Percentiles rank a stretch among this genome's conserved stretches.
Conservation (phyloP, 2,888 invertebrate genomes). For the Cephonodes hylas region DNA sequence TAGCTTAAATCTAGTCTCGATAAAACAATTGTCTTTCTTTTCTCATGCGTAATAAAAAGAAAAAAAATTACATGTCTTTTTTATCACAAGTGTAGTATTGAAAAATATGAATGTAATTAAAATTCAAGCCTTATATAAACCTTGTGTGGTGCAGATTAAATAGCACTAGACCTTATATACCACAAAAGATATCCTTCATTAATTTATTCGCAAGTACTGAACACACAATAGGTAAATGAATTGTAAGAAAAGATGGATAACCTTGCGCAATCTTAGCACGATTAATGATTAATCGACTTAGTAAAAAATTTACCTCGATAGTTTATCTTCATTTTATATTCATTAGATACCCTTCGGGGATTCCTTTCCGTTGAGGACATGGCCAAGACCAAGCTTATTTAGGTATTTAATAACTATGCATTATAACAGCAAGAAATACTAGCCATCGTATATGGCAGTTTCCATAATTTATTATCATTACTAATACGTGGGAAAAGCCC, state of each 20-base stretch:
- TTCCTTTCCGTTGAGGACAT: neutral
- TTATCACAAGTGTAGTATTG: too few species aligned
- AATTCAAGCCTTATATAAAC: too few species aligned
- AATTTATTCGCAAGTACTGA: neutral
- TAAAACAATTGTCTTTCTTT: too few species aligned
- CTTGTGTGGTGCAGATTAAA: too few species aligned
- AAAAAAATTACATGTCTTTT: too few species aligned
- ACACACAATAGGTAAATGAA: neutral
- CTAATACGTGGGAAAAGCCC: neutral
- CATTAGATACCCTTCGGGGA: neutral
- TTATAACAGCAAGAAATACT: neutral
- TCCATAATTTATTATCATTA: neutral
- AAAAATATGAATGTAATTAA: too few species aligned
- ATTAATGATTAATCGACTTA: neutral
- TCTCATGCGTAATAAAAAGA: too few species aligned
- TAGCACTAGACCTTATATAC: neutral
- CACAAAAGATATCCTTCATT: neutral
- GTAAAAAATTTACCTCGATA: conserved; percentile 1
- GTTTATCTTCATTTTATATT: neutral
- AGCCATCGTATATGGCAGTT: neutral
- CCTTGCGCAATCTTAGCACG: neutral
- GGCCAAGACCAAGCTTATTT: neutral
- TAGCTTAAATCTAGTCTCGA: too few species aligned
- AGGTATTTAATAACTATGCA: neutral
- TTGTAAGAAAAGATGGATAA: neutral